Conservation (phyloP, 1,140 invertebrate genomes). For the Platyscapa corneri region DNA sequence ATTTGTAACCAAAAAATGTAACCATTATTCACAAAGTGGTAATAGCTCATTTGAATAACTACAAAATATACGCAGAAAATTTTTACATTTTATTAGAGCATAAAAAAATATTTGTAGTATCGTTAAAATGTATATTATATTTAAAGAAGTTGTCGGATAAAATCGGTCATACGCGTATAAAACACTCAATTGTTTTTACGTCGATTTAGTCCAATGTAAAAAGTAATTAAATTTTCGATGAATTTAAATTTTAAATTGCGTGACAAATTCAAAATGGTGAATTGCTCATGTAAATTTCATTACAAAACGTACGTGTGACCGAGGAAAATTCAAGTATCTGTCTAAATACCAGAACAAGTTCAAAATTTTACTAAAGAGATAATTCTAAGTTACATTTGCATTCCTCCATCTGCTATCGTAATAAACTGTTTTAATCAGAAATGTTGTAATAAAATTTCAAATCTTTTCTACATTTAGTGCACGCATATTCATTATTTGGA, state of each 20-base stretch:
- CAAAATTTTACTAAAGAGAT: neutral
- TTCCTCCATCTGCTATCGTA: neutral
- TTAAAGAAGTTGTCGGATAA: neutral
- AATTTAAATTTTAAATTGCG: neutral
- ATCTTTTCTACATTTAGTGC: neutral
- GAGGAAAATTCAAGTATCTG: neutral
- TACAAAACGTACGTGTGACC: neutral
- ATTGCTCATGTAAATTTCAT: neutral
- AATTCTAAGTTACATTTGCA: neutral
- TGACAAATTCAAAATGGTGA: neutral
- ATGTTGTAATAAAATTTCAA: neutral
- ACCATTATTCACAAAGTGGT: too few species aligned
- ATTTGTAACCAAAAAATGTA: too few species aligned
- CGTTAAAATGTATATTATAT: neutral
- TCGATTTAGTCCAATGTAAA: neutral
- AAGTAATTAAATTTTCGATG: neutral
- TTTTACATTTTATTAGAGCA: too few species aligned
- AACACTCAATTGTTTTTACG: neutral
- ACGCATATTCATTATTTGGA: neutral
- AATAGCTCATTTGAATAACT: too few species aligned
- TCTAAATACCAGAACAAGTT: neutral
- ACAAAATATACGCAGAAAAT: too few species aligned
- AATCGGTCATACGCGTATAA: neutral
- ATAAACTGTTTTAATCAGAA: neutral
- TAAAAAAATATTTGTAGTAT: neutral